These are phyloP conservation scores for Scaptomyza hsui DNA, from an alignment of 1,140 invertebrate species.

Conservation along the genomic window DNA sequence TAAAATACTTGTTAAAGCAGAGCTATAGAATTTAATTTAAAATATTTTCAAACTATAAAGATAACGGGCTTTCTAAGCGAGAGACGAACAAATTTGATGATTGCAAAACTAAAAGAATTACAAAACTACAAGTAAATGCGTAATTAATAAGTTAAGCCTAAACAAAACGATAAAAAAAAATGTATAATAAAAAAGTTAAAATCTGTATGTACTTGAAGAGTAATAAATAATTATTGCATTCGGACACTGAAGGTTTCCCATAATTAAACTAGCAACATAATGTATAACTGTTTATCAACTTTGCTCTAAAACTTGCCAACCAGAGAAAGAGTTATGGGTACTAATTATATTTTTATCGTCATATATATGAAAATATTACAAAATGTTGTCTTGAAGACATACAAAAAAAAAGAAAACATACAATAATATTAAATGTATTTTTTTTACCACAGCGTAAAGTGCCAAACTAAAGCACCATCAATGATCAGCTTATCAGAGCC, in stretches of 20 bases:
- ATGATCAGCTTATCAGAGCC: slow-evolving; percentile 58
- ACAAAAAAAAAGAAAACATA: slow-evolving; percentile 47
- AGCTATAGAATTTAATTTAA: slow-evolving; percentile 59
- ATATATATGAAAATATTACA: slow-evolving; percentile 37
- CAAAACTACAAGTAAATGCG: slow-evolving; percentile 63
- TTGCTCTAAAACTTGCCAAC: not conserved
- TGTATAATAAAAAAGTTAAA: slow-evolving; percentile 40
- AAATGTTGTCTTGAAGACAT: slow-evolving; percentile 49
- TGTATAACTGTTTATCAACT: no score
- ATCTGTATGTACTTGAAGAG: slow-evolving; percentile 59
- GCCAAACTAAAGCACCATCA: not conserved
- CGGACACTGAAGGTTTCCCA: slow-evolving; percentile 20
- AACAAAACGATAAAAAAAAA: slow-evolving; percentile 30
- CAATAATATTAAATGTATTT: slow-evolving; percentile 24
- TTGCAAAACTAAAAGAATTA: slow-evolving; percentile 53
- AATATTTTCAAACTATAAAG: slow-evolving; percentile 41
- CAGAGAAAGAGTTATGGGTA: slow-evolving; percentile 14
- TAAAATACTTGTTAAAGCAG: slow-evolving; percentile 27
- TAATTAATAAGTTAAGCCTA: slow-evolving; percentile 62
- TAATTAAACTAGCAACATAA: not conserved
- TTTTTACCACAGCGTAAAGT: slow-evolving; percentile 15
- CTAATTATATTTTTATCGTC: slow-evolving; percentile 37
- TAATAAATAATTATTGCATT: slow-evolving; percentile 34
- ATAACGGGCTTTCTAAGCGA: slow-evolving; percentile 39
- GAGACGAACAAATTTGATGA: slow-evolving; percentile 45